A percentile compares a stretch with the other conserved stretches of the same genome.
Evolutionary conservation across 2,113 vertebrate species (phyloP).

Genomic region (Oncorhynchus mykiss): DNA sequence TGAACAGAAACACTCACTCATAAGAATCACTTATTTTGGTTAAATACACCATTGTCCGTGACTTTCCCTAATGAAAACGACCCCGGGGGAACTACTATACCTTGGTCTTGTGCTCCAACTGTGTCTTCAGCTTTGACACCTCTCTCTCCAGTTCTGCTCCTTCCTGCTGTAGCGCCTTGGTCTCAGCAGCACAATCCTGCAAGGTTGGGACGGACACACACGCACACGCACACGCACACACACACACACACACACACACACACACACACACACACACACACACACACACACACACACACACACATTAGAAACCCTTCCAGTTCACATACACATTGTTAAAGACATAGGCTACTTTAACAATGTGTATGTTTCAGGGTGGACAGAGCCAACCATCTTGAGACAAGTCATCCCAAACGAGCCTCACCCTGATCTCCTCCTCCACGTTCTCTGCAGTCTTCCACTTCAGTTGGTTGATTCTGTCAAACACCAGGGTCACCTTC

Average conservation of each 20-base stretch:
- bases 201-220: not conserved
- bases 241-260: too few species aligned
- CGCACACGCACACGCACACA: too few species aligned
- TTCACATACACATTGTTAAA: too few species aligned
- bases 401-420: conserved; percentile 7
- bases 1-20: not conserved
- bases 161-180: conserved; percentile 78
- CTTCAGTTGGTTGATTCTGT: conserved; percentile 90
- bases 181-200: conserved; percentile 65
- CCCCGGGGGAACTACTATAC: conserved; percentile 67
- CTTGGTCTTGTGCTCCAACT: conserved; percentile 78
- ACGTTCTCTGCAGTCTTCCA: conserved; percentile 81
- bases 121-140: conserved; percentile 78
- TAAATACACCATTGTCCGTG: too few species aligned
- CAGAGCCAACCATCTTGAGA: not conserved
- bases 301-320: too few species aligned
- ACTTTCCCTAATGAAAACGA: not conserved
- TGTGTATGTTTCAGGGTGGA: not conserved
- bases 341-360: too few species aligned
- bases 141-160: conserved; percentile 78
- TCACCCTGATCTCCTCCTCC: conserved; percentile 72
- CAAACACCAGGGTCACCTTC: conserved; percentile 90
- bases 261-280: not conserved
- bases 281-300: too few species aligned
- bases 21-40: too few species aligned